Evolutionary conservation across 2,113 vertebrate species (phyloP).

Genomic region (Plestiodon gilberti): DNA sequence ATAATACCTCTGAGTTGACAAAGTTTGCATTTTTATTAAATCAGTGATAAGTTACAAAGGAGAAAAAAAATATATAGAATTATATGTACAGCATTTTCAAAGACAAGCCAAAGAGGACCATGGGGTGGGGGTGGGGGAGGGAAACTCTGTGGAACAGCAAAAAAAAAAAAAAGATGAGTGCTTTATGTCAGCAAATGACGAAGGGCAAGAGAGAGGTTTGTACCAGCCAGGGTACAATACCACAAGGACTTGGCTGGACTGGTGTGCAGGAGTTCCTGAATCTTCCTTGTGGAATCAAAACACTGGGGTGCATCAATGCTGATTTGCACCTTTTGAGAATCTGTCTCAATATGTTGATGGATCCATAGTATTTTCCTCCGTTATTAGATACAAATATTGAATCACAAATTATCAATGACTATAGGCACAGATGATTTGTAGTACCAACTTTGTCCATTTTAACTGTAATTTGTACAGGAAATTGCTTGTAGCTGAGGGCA

Average conservation of each 20-base stretch:
- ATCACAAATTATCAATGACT: neutral
- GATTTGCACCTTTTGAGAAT: neutral
- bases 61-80: slow-evolving; percentile 77
- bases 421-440: too few relatives aligned
- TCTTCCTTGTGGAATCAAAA: slow-evolving; percentile 5
- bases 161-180: slow-evolving; percentile 15
- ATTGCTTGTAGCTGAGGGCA: neutral
- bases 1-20: neutral
- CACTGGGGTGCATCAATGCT: neutral
- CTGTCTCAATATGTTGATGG: neutral
- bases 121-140: neutral
- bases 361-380: neutral
- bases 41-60: slow-evolving; percentile 75
- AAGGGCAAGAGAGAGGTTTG: slow-evolving; percentile 1
- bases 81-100: slow-evolving; percentile 72
- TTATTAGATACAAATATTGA: neutral
- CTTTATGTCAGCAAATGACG: neutral
- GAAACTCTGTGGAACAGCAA: slow-evolving; percentile 15
- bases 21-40: slow-evolving; percentile 75
- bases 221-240: slow-evolving; percentile 11
- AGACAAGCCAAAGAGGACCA: slow-evolving; percentile 51
- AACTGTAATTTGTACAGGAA: too few relatives aligned
- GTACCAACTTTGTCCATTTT: neutral
- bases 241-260: neutral
- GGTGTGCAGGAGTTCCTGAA: neutral